Conservation (phyloP, 2,113 vertebrate genomes). For the Notarius lentiginosus region DNA sequence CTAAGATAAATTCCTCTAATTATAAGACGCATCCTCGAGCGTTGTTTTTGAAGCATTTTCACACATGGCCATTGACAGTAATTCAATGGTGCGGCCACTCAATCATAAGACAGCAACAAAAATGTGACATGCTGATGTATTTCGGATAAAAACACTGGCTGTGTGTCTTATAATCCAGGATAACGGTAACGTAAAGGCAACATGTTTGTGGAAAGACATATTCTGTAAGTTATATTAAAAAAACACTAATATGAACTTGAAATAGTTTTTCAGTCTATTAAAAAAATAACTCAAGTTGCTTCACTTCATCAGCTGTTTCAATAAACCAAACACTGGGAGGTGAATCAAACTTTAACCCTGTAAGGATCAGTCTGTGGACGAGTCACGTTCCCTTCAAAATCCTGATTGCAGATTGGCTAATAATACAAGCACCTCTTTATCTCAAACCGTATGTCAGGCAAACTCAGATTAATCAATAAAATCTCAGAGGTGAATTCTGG, state of each 20-base stretch:
- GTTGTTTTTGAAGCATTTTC: background rate
- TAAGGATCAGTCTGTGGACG: background rate
- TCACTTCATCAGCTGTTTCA: background rate
- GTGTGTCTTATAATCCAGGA: background rate
- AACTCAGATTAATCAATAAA: no score
- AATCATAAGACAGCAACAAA: background rate
- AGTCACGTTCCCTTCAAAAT: background rate
- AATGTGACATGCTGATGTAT: background rate
- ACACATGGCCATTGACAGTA: background rate
- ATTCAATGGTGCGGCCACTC: constrained; percentile 3
- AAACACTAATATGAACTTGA: background rate
- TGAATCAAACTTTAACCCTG: background rate
- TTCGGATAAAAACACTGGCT: background rate
- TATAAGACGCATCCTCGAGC: background rate
- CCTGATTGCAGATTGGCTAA: background rate
- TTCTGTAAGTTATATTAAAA: background rate
- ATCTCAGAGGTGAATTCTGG: background rate
- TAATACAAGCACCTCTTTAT: background rate
- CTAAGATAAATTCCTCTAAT: background rate
- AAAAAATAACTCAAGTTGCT: background rate
- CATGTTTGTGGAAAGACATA: background rate
- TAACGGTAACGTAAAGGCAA: background rate
- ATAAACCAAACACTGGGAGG: no score
- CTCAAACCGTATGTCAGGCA: background rate
- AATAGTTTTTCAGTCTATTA: background rate